These are phyloP conservation scores for Bombylius major DNA, from an alignment of 2,888 invertebrate species.

Conservation along the genomic window DNA sequence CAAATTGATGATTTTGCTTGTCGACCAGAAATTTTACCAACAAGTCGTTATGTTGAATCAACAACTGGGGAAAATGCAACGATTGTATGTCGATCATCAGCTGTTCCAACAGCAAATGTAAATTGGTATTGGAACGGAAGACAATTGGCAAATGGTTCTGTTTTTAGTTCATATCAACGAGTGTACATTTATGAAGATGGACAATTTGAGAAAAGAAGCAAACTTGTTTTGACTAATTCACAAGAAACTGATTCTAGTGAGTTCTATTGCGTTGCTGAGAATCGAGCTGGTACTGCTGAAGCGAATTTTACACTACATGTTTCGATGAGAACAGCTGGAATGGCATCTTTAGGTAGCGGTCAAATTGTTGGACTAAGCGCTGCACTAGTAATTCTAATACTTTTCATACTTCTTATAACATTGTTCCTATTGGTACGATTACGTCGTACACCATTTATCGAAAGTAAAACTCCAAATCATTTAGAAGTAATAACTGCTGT, in stretches of 20 bases:
- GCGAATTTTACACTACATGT: constrained; percentile 82
- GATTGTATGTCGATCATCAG: constrained; percentile 66
- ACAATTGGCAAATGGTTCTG: constrained; percentile 60
- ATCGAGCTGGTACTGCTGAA: constrained; percentile 75
- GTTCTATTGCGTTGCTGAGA: constrained; percentile 82
- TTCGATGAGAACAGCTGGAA: constrained; percentile 61
- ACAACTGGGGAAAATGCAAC: constrained; percentile 76
- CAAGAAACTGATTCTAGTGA: constrained; percentile 72
- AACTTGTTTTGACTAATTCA: constrained; percentile 64
- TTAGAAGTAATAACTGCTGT: constrained; percentile 58
- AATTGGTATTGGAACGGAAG: constrained; percentile 83
- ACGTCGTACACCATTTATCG: constrained; percentile 57
- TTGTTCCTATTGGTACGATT: constrained; percentile 62
- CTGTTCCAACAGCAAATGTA: constrained; percentile 65
- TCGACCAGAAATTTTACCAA: constrained; percentile 64
- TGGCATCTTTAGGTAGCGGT: constrained; percentile 68
- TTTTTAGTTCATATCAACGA: constrained; percentile 65
- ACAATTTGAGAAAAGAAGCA: constrained; percentile 60
- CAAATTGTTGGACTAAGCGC: constrained; percentile 78
- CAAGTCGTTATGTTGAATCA: constrained; percentile 64
- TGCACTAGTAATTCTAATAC: constrained; percentile 62
- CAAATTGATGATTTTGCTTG: constrained; percentile 76
- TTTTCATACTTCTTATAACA: constrained; percentile 59
- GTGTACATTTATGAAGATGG: constrained; percentile 66
- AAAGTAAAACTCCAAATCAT: constrained; percentile 63